Evolutionary conservation across 2,888 invertebrate genomes (phyloP).

Genomic region (Escarpia spicata): DNA sequence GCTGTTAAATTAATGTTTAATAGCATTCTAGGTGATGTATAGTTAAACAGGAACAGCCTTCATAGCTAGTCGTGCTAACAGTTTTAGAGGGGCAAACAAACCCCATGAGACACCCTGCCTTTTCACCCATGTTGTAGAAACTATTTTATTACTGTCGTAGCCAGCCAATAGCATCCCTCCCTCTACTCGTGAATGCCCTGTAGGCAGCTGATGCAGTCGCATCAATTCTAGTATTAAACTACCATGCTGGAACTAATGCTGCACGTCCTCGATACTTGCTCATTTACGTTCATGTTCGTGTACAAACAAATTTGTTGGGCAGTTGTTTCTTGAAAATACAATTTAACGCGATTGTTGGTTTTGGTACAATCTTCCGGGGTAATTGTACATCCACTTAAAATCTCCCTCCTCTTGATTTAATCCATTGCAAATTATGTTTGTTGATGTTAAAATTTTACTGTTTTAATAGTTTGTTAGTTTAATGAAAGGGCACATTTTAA

Average conservation of each 20-base stretch:
- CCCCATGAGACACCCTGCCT: conserved; percentile 1
- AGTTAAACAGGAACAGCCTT: conserved; percentile 10
- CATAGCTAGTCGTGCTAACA: conserved; percentile 4
- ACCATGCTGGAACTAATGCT: conserved; percentile 16
- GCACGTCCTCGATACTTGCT: conserved; percentile 1
- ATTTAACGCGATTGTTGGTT: neutral
- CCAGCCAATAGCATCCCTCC: conserved; percentile 1
- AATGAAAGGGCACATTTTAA: no score
- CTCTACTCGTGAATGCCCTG: neutral
- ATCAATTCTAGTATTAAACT: conserved; percentile 9
- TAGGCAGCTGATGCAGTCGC: conserved; percentile 1
- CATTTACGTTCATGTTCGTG: neutral
- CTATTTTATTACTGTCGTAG: neutral
- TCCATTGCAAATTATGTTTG: no score
- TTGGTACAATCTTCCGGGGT: neutral
- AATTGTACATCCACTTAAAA: neutral
- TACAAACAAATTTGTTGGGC: neutral
- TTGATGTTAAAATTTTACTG: no score
- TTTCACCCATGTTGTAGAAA: conserved; percentile 10
- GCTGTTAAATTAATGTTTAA: neutral
- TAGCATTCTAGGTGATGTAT: conserved; percentile 16
- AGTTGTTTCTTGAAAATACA: neutral
- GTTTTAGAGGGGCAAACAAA: neutral
- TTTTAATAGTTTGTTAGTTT: no score
- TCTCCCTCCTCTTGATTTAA: no score